phyloP scores from a whole-genome alignment of 2,888 invertebrate genomes.

The Cephus pulcher region DNA sequence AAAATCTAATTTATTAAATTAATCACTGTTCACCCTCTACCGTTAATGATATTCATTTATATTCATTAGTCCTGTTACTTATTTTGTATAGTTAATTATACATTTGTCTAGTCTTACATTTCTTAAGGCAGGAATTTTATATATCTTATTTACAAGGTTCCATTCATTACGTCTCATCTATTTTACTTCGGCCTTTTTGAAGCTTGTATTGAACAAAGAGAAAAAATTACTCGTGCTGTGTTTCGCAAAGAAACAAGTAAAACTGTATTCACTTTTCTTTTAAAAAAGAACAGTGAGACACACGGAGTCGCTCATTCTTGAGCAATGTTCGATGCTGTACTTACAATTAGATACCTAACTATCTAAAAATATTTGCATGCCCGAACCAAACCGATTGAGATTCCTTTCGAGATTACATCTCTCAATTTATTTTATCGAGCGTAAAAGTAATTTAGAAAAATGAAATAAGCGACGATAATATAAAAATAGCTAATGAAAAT shows the following conservation, averaged over 20 bases:
- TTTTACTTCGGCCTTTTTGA: conserved; percentile 9
- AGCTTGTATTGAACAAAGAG: not conserved
- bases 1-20: conserved; percentile 1
- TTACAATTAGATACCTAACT: not conserved
- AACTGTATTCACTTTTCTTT: not conserved
- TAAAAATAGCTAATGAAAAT: not conserved
- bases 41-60: conserved; percentile 34
- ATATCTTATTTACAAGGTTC: conserved; percentile 40
- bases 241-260: not conserved
- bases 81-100: conserved; percentile 37
- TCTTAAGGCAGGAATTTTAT: conserved; percentile 64
- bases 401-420: not conserved
- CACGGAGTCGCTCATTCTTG: not conserved
- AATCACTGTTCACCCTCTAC: conserved; percentile 16
- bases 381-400: not conserved
- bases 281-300: not conserved
- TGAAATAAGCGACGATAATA: not conserved
- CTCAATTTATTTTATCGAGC: not conserved
- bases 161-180: conserved; percentile 35
- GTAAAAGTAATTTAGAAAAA: not conserved
- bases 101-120: conserved; percentile 61
- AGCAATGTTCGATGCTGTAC: not conserved
- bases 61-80: conserved; percentile 42
- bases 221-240: not conserved
- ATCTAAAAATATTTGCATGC: not conserved